Evolutionary conservation across 2,888 invertebrate genomes (phyloP), one percentile per base, ranked within the genome.

Genomic region (Eudemis profundana): DNA sequence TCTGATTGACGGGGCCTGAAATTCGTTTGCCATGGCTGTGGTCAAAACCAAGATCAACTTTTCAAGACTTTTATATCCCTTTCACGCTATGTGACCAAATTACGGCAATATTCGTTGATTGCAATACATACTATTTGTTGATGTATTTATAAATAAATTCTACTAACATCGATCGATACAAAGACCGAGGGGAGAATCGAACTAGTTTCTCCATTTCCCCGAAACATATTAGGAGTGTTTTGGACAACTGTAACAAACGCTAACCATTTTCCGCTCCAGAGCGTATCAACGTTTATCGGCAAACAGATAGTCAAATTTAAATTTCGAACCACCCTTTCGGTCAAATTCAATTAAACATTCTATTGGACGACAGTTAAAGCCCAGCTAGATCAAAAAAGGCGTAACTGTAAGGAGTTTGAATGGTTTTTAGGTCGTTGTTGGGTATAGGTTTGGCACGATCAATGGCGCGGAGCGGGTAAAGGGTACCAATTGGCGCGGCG

Each of bases 281-380:
- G 21, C 12, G 19, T 21, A 46, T 42, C 56, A 46, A 46, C 46
- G 21, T 19, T 46, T 21, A 46, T 42, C 56, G 44, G 38, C 19
- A 56, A n/a, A n/a, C 15, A 8, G 8, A 33, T 33, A 10, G 17
- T 44, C 36, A 51, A 59, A 64, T 50, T 64, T 42, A 78, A 84
- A 84, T 86, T 85, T 86, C 81, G 80, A 74, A 78, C 83, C 84
- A 78, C 83, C 84, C 83, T 86, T 85, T 80, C 72, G 72, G 73
- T 82, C 83, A 74, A 77, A 87, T 89, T 89, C 85, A 90, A 90
- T 90, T 89, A 89, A 85, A 88, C 82, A 79, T 85, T 86, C 85
- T 84, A 84, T 86, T 81, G 75, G 77, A 77, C 76, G 74, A 69
- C 71, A 71, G 68, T 70, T 67, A 68, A 68, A n/a, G n/a, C n/a